phyloP scores from a whole-genome alignment of 2,113 vertebrate species.

The Corapipo altera region DNA sequence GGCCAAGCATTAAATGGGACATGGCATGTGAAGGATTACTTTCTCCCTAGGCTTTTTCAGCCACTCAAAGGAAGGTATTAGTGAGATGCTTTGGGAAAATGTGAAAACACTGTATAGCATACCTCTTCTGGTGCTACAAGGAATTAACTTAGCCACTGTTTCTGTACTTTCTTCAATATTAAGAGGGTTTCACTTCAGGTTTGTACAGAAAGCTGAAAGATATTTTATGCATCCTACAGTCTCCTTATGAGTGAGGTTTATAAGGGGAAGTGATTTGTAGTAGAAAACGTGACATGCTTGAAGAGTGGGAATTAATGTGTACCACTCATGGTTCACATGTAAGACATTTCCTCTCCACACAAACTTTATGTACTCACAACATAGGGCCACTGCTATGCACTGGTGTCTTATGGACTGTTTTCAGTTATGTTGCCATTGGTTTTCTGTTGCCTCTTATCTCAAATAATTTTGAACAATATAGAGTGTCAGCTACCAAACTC shows the following conservation, averaged over 20 bases:
- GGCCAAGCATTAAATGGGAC: not conserved
- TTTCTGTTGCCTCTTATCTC: not conserved
- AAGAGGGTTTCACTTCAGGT: not conserved
- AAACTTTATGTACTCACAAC: not conserved
- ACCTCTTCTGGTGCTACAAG: not conserved
- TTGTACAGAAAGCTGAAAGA: not conserved
- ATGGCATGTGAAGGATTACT: not conserved
- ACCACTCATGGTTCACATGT: fast-evolving
- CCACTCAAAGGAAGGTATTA: not conserved
- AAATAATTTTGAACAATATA: not conserved
- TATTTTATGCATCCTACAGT: not conserved
- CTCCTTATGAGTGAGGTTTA: not conserved
- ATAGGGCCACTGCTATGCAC: not conserved
- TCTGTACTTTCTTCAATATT: not conserved
- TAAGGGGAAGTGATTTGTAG: not conserved
- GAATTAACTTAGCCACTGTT: not conserved
- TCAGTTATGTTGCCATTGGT: not conserved
- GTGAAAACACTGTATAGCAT: fast-evolving
- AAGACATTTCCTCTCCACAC: not conserved
- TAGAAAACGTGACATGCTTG: not conserved
- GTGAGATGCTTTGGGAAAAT: not conserved
- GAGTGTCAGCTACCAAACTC: not conserved
- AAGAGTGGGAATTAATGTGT: not conserved
- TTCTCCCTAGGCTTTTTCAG: not conserved
- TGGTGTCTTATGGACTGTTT: not conserved